Conservation (phyloP, 2,113 vertebrate genomes). For the Mesitornis unicolor region DNA sequence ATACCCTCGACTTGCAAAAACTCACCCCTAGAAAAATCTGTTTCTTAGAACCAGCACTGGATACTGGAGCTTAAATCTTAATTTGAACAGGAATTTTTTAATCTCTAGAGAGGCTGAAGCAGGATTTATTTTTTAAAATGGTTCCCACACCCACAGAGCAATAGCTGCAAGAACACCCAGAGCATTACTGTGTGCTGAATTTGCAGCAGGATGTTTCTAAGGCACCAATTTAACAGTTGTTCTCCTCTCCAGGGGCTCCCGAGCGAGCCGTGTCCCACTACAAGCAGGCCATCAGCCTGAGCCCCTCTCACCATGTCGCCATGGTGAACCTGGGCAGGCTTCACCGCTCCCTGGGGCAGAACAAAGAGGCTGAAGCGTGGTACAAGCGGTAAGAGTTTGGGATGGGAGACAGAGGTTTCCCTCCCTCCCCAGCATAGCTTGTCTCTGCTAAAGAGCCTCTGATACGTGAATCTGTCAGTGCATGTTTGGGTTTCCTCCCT, state of each 20-base stretch:
- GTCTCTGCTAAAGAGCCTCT: background rate
- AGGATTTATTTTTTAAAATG: too few relatives aligned
- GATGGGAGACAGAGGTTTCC: background rate
- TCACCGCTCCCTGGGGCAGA: conserved; percentile 87
- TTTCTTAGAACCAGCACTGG: background rate
- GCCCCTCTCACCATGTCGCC: conserved; percentile 89
- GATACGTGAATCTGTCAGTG: background rate
- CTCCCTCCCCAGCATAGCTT: background rate
- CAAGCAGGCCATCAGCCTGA: conserved; percentile 87
- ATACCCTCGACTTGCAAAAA: background rate
- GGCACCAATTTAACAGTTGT: background rate
- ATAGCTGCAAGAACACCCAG: background rate
- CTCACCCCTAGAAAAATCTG: background rate
- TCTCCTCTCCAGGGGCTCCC: conserved; percentile 74
- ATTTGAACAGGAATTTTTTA: background rate
- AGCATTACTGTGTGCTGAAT: background rate
- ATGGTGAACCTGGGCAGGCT: conserved; percentile 96
- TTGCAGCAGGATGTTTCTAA: background rate
- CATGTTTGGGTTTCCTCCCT: background rate
- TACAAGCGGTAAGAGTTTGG: conserved; percentile 84
- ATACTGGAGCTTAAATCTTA: background rate
- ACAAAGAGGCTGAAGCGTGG: conserved; percentile 88
- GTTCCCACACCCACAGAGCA: background rate
- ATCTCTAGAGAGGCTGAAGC: too few relatives aligned
- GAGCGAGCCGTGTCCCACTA: conserved; percentile 86